Base-by-base conservation (phyloP, 2,888 invertebrate species). In the Dolichopus griseipennis region DNA sequence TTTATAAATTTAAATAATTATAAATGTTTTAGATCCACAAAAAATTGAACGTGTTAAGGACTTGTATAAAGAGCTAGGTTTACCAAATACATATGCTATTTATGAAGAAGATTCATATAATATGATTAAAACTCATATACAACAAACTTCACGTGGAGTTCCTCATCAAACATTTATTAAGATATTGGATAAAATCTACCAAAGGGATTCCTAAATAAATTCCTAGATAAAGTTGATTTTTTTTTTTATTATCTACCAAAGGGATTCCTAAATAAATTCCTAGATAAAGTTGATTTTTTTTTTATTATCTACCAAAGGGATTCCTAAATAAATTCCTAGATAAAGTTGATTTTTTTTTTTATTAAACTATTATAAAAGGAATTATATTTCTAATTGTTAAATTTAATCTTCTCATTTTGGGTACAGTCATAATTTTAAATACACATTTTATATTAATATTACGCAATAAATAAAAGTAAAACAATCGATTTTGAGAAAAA, bases 71-170 rank as follows among this genome's bases (percentile, higher is more conserved):
- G 90, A 91, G 71, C 81, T 94, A 4, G 88, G 88, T 70, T 79
- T 95, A 63, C 89, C 90, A 1, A 86, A 89, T 71, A 89, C 90
- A 0, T 95, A 89, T 77, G 86, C 89, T 0, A 86, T 88, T 37
- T 93, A 91, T 74, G 93, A 95, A 82, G 91, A 93, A 76, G 90
- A 92, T 75, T 90, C 89, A 18, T 92, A 90, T 75, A 91, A 92
- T 77, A 85, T 90, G 75, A 88, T 93, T 73, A 88, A 87, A 75
- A 90, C 90, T 7, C 92, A 92, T 78, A 92, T 94, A 74, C 91
- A 92, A 74, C 92, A 93, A 82, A 88, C 91, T 72, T 91, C 92
- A 0, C 86, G 90, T 61, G 91, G 90, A 37, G 83, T 93, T 37
- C 92, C 92, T 0, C 92, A 92, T 75, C 87, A 90, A 71, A 79